Percentiles rank a stretch among this genome's conserved stretches.
Evolutionary conservation across 2,888 invertebrate genomes (phyloP).

Genomic region (Orthosia cruda): DNA sequence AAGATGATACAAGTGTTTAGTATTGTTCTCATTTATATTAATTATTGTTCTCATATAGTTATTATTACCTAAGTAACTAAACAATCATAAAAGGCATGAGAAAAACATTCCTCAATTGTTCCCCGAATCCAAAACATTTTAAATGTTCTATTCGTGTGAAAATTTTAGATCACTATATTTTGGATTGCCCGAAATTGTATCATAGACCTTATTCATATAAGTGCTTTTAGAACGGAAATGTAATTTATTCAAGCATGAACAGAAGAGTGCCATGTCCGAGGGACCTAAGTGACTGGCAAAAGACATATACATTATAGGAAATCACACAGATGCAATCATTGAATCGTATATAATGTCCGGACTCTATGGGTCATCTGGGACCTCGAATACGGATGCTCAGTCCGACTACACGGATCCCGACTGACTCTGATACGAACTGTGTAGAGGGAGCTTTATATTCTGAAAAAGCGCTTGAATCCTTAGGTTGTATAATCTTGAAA

Average conservation of each 20-base stretch:
- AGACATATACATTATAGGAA: neutral
- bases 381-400: too few species aligned
- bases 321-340: neutral
- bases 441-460: neutral
- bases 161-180: neutral
- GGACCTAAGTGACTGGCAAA: neutral
- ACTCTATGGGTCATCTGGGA: neutral
- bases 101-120: neutral
- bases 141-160: constrained; percentile 14
- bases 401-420: neutral
- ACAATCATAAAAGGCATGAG: neutral
- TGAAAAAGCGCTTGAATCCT: neutral
- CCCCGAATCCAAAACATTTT: neutral
- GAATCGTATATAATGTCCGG: neutral
- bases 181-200: neutral
- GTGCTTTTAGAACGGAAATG: neutral
- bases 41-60: constrained; percentile 6
- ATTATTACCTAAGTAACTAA: neutral
- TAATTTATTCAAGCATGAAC: neutral
- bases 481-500: neutral
- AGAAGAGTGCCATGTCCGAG: neutral
- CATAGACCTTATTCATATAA: neutral
- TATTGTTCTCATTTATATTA: constrained; percentile 13
- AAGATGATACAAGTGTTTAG: neutral
- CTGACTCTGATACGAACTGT: neutral